Evolutionary conservation across 2,888 invertebrate species (phyloP), one percentile per base, ranked within the genome.

Genomic region (Pollenia angustigena): DNA sequence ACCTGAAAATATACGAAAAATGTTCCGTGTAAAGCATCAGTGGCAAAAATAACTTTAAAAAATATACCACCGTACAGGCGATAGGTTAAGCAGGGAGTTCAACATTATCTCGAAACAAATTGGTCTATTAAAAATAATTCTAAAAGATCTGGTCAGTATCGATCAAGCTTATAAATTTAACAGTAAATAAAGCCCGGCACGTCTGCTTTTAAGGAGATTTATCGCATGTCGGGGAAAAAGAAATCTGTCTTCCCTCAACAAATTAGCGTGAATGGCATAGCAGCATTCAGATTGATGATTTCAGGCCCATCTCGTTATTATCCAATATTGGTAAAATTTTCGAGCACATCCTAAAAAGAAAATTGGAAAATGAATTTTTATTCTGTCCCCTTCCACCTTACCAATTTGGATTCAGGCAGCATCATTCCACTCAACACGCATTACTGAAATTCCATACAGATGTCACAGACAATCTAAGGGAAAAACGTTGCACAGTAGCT

Each of bases 61-160:
- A 48, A 60, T 48, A 48, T 54, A 71, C 14, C 42, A 74, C 4
- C 72, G 58, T 10, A 74, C 48, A 1, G 60, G 72, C 23, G 14
- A 60, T 32, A 48, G 60, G 11, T 12, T 8, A 2, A 58, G 23
- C 32, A n/a, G 2, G 3, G 46, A 58, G 4, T 74, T 46, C 44
- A 74, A 74, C 18, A 54, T 71, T 14, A 44, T 72, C 7, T 72
- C 46, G 14, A 72, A 72, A 58, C 46, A 72, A 72, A 72, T 58
- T 32, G n/a, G n/a, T 14, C 72, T 72, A 4, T 32, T 72, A 48
- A 75, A 10, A 52, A 75, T 40, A 40, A 74, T 62, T 4, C 1
- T 74, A 10, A 74, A 74, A 40, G 60, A 74, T n/a, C 44, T 74
- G 3, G 7, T 75, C 3, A 75, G 32, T 42, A 62, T 75, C 4